Evolutionary conservation across 2,113 vertebrate genomes (phyloP).

Genomic region (Murina feae): DNA sequence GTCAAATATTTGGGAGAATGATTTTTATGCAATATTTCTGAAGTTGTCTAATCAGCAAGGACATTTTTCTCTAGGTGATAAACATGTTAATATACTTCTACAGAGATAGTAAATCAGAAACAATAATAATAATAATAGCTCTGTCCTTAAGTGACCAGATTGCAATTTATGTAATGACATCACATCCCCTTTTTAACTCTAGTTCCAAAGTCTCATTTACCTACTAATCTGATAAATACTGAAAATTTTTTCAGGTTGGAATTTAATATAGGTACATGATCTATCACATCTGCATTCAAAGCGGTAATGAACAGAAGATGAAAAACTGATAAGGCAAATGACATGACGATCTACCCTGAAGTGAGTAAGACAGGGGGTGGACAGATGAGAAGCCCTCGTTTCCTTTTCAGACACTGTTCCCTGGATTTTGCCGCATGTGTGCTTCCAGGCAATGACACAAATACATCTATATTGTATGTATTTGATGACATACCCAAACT

Average conservation of each 20-base stretch:
- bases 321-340: slow-evolving; percentile 1
- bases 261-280: slow-evolving; percentile 31
- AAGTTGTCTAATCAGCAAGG: slow-evolving; percentile 36
- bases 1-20: background rate
- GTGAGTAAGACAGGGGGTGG: background rate
- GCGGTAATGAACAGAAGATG: slow-evolving; percentile 26
- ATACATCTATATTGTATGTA: too few relatives aligned
- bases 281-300: slow-evolving; percentile 8
- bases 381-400: background rate
- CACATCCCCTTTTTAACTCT: background rate
- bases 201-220: slow-evolving; percentile 16
- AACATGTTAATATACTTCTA: slow-evolving; percentile 24
- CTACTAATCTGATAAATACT: slow-evolving; percentile 18
- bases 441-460: background rate
- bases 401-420: background rate
- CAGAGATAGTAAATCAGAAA: slow-evolving; percentile 30
- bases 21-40: background rate
- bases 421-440: background rate
- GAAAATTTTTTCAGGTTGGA: background rate
- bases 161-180: slow-evolving; percentile 31
- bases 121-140: background rate
- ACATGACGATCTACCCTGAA: background rate
- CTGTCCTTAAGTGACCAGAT: background rate
- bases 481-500: slow-evolving; percentile 32
- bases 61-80: background rate